Base-by-base conservation (phyloP, 1,140 invertebrate species). In the Hyphantria cunea region DNA sequence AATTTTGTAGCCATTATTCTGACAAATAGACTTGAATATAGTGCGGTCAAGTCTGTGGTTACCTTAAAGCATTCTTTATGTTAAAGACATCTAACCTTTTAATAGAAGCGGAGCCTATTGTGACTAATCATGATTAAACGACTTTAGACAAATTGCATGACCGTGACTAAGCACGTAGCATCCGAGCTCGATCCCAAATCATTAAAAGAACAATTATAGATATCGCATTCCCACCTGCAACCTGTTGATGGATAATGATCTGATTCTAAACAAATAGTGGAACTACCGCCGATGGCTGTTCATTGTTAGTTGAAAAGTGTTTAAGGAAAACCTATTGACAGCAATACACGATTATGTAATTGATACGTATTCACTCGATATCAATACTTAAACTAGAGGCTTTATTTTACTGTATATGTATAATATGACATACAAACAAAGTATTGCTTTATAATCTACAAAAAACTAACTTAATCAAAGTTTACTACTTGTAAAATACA, bases 141-240 rank as follows among this genome's bases (percentile, higher is more conserved):
- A 86, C 80, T 88, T 84, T 82, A 88, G 84, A 90, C 85, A 90
- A 90, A 90, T 88, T 90, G 87, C 87, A 82, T 84, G 85, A 65
- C 77, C 84, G 74, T 88, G 87, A 88, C 87, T 87, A 86, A 76
- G 87, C 87, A 90, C 84, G 82, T 86, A 83, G 76, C 73, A 80
- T 61, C 77, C 69, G 76, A 66, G 70, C 72, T 70, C 80, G 80
- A 85, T 85, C 86, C 83, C 78, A 80, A 87, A 90, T 86, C 87
- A 87, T 90, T 89, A 90, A 87, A 87, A 89, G 85, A 86, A 90
- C 85, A 88, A 90, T 89, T 88, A 90, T 88, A 88, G 85, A 87
- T 90, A 90, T 87, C 85, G 82, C 70, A 82, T 87, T 86, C 82
- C 81, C 84, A 84, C 86, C 87, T 88, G 85, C 83, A 88, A 87